A percentile compares a stretch with the other conserved stretches of the same genome.
phyloP scores from a whole-genome alignment of 2,888 invertebrate genomes.

The Lasioglossum figueresi region DNA sequence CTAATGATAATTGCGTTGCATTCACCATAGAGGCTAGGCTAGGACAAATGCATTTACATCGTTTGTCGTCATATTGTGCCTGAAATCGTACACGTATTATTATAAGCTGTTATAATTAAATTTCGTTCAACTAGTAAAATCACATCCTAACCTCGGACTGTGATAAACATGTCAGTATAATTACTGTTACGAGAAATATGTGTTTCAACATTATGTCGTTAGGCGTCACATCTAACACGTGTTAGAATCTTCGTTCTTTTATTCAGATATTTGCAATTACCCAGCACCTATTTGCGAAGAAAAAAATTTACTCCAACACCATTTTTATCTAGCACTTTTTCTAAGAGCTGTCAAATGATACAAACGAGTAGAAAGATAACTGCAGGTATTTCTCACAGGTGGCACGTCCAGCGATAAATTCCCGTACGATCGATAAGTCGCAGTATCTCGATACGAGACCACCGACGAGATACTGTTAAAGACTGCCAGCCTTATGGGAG shows the following conservation, averaged over 20 bases:
- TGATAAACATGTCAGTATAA: slow-evolving; percentile 61
- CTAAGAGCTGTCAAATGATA: slow-evolving; percentile 26
- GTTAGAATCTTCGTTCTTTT: neutral
- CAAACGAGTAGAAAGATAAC: neutral
- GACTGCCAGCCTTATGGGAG: too few species aligned
- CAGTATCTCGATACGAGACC: neutral
- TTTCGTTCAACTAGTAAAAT: neutral
- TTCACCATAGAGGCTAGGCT: slow-evolving; percentile 91
- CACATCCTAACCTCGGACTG: slow-evolving; percentile 69
- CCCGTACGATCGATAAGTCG: neutral
- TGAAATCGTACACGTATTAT: slow-evolving; percentile 76
- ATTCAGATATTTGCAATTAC: neutral
- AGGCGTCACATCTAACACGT: slow-evolving; percentile 44
- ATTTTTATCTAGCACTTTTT: neutral
- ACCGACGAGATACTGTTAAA: too few species aligned
- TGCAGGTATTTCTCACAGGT: neutral
- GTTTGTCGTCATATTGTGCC: slow-evolving; percentile 92
- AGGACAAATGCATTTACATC: slow-evolving; percentile 95
- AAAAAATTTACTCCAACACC: slow-evolving; percentile 17
- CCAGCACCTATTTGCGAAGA: neutral
- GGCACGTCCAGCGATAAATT: neutral
- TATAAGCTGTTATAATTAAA: neutral
- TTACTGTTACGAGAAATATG: slow-evolving; percentile 38
- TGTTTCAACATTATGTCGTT: slow-evolving; percentile 67
- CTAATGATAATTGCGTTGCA: slow-evolving; percentile 86